Evolutionary conservation across 1,140 invertebrate genomes (phyloP).

Genomic region (Heliconius eleuchia): DNA sequence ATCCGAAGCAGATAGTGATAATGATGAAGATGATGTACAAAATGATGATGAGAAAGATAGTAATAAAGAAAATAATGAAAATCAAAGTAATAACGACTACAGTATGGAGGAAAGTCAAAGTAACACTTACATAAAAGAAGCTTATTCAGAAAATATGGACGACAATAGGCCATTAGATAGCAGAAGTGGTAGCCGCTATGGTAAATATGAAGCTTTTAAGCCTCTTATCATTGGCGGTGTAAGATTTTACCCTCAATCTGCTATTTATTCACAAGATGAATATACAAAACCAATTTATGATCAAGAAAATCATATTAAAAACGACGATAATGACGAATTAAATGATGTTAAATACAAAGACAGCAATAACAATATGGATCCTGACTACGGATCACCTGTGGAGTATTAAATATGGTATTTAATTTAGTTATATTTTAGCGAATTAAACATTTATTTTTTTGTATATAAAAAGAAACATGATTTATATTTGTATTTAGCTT

Average conservation of each 20-base stretch:
- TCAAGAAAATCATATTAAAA: slow-evolving; percentile 43
- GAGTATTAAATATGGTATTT: slow-evolving; percentile 42
- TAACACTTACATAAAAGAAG: slow-evolving; percentile 23
- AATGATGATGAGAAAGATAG: slow-evolving; percentile 31
- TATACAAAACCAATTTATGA: slow-evolving; percentile 43
- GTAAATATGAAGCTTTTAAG: slow-evolving; percentile 49
- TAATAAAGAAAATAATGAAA: slow-evolving; percentile 1
- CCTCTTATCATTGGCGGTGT: slow-evolving; percentile 51
- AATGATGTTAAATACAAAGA: slow-evolving; percentile 43
- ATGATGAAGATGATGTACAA: slow-evolving; percentile 29
- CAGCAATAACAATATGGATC: slow-evolving; percentile 61
- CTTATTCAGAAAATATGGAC: slow-evolving; percentile 24
- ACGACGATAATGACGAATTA: slow-evolving; percentile 51
- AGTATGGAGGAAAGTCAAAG: slow-evolving; percentile 35
- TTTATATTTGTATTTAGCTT: background rate
- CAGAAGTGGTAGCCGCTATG: slow-evolving; percentile 33
- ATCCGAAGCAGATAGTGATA: slow-evolving; percentile 29
- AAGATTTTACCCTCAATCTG: slow-evolving; percentile 55
- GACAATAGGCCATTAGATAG: slow-evolving; percentile 37
- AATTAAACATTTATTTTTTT: background rate
- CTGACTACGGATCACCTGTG: slow-evolving; percentile 53
- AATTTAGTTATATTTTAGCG: background rate
- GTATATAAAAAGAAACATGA: background rate
- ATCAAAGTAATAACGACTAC: slow-evolving; percentile 20
- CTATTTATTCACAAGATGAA: slow-evolving; percentile 39